These are phyloP conservation scores for Tholera decimalis DNA, from an alignment of 2,888 invertebrate genomes.

Conservation along the genomic window DNA sequence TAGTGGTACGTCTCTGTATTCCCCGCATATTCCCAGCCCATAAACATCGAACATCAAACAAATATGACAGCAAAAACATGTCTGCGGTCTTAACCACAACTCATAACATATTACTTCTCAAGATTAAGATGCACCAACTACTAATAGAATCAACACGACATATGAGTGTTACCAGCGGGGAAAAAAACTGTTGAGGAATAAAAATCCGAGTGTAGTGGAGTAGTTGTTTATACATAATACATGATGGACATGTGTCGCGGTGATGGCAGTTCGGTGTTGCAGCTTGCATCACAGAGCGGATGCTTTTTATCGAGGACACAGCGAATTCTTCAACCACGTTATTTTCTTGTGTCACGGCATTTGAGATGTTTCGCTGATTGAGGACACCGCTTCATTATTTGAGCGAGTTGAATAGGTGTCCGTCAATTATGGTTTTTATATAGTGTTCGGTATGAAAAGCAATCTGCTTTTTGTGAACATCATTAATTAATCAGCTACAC, in stretches of 20 bases:
- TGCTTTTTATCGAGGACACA: slow-evolving; percentile 60
- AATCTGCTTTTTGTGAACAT: too few species aligned
- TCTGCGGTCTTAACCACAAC: slow-evolving; percentile 35
- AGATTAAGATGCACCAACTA: slow-evolving; percentile 59
- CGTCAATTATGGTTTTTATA: slow-evolving; percentile 10
- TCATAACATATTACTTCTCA: slow-evolving; percentile 56
- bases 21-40: slow-evolving; percentile 38
- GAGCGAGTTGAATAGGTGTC: slow-evolving; percentile 14
- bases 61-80: slow-evolving; percentile 41
- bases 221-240: slow-evolving; percentile 71
- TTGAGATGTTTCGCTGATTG: slow-evolving; percentile 40
- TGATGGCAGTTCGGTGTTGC: slow-evolving; percentile 76
- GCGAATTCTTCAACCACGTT: slow-evolving; percentile 53
- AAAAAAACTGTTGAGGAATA: slow-evolving; percentile 55
- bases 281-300: slow-evolving; percentile 59
- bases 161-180: slow-evolving; percentile 29
- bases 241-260: slow-evolving; percentile 77
- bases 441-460: too few species aligned
- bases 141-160: slow-evolving; percentile 58
- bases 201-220: slow-evolving; percentile 51
- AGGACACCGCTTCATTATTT: slow-evolving; percentile 54
- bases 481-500: too few species aligned
- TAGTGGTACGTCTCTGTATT: neutral
- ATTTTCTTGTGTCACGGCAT: slow-evolving; percentile 47
- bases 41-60: slow-evolving; percentile 44